A percentile compares a stretch with the other conserved stretches of the same genome.
Evolutionary conservation across 1,140 invertebrate genomes (phyloP).

Genomic region (Proctacanthus coquilletti): DNA sequence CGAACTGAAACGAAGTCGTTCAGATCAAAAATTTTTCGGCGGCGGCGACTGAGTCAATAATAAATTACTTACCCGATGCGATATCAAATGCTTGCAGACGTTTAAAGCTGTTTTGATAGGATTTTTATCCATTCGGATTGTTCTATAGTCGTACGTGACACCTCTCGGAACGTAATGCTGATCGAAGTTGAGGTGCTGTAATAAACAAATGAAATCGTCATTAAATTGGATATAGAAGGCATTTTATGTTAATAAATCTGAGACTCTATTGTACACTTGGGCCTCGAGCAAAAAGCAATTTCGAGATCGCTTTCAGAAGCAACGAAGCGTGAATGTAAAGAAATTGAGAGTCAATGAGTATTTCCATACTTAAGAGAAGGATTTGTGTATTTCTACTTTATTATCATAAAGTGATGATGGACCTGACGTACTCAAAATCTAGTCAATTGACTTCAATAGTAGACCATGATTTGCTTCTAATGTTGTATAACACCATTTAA

Average conservation of each 20-base stretch:
- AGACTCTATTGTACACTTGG: neutral
- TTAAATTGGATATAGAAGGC: slow-evolving; percentile 7
- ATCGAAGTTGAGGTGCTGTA: slow-evolving; percentile 50
- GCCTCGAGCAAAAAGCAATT: neutral
- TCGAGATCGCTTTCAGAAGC: neutral
- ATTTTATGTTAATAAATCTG: slow-evolving; percentile 6
- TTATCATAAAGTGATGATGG: no score
- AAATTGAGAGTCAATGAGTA: no score
- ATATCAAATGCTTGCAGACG: slow-evolving; percentile 80
- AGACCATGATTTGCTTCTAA: no score
- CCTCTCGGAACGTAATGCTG: slow-evolving; percentile 62
- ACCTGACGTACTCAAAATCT: no score
- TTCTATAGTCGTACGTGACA: slow-evolving; percentile 67
- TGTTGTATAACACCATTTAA: no score
- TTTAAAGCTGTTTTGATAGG: slow-evolving; percentile 86
- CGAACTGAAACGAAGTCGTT: no score
- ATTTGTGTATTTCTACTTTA: no score
- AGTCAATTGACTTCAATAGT: no score
- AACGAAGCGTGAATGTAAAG: no score
- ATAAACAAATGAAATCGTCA: neutral
- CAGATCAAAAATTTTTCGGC: no score
- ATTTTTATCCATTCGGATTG: slow-evolving; percentile 85
- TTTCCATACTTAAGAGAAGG: no score
- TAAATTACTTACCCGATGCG: slow-evolving; percentile 42
- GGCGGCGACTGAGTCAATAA: no score